Base-by-base conservation (phyloP, 2,113 vertebrate genomes). In the Bungarus multicinctus region DNA sequence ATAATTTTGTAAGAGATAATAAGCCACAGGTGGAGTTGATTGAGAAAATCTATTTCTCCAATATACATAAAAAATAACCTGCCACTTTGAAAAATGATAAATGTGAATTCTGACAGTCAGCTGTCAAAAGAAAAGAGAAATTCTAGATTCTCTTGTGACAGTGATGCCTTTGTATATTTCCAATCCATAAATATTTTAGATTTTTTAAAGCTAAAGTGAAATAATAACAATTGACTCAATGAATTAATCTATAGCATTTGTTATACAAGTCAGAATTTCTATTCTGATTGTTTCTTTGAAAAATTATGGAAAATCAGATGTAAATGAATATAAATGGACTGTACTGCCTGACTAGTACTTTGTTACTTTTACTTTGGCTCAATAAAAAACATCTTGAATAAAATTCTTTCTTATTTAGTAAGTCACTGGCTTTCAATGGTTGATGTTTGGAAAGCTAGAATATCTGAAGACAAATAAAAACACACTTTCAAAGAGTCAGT, bases 1-100 rank as follows among this genome's bases (percentile, higher is more conserved):
- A 93, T 90, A 90, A 90, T 93, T 92, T 88, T 93, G 88, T 60
- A 45, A 85, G 27, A 60, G 81, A 52, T 93, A 90, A 93, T 93
- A 93, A 93, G 74, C 55, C 92, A 93, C 92, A 93, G 92, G 92
- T 93, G 92, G 92, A 90, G 89, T 47, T 64, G 81, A 93, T 34
- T 87, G 90, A 87, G 92, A 87, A 93, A 93, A 93, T 87, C 74
- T 90, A 90, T 93, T 93, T 87, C 74, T 93, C 85, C 81, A 90
- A 93, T 93, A 93, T 90, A 93, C 74, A 90, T 93, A 50, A 92
- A 87, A 92, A 93, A 93, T 90, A 90, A 93, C 89, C 74, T 93
- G 92, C 90, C 92, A 93, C 39, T 90, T 89, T 64, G n/a, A 90
- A 47, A 90, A 93, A 47, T 93, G 92, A 93, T 58, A 86, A 55